Evolutionary conservation across 2,113 vertebrate species (phyloP).

Genomic region (Bufo bufo): DNA sequence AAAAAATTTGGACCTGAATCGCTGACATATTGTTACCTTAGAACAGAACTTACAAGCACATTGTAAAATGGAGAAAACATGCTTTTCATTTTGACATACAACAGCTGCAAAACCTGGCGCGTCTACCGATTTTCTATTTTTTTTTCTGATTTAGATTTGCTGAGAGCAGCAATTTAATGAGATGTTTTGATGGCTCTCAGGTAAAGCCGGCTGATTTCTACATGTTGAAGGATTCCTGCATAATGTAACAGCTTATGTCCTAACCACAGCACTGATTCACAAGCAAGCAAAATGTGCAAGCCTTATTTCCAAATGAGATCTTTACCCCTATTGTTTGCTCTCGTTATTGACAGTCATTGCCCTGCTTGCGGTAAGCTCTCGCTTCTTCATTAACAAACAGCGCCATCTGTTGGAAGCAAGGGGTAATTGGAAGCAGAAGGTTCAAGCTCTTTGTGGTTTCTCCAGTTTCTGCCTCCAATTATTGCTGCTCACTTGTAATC

Average conservation of each 20-base stretch:
- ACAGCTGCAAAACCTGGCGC: conserved; percentile 26
- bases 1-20: not conserved
- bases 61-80: not conserved
- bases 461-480: not conserved
- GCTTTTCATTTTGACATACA: not conserved
- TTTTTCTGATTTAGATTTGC: not conserved
- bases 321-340: not conserved
- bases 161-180: conserved; percentile 4
- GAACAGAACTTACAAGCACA: not conserved
- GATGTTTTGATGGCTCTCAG: conserved; percentile 26
- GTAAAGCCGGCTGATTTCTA: not conserved
- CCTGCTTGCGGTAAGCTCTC: not conserved
- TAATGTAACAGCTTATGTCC: not conserved
- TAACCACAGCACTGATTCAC: not conserved
- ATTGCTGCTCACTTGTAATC: conserved; percentile 10
- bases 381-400: not conserved
- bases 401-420: conserved; percentile 17
- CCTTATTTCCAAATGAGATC: conserved; percentile 5
- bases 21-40: not conserved
- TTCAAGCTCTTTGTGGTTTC: not conserved
- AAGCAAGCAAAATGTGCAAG: not conserved
- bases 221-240: not conserved
- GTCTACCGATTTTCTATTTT: not conserved
- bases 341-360: not conserved
- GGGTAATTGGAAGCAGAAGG: conserved; percentile 12